A percentile compares a stretch with the other conserved stretches of the same genome.
Evolutionary conservation across 1,140 invertebrate genomes (phyloP).

Genomic region (Glossosoma conforme): DNA sequence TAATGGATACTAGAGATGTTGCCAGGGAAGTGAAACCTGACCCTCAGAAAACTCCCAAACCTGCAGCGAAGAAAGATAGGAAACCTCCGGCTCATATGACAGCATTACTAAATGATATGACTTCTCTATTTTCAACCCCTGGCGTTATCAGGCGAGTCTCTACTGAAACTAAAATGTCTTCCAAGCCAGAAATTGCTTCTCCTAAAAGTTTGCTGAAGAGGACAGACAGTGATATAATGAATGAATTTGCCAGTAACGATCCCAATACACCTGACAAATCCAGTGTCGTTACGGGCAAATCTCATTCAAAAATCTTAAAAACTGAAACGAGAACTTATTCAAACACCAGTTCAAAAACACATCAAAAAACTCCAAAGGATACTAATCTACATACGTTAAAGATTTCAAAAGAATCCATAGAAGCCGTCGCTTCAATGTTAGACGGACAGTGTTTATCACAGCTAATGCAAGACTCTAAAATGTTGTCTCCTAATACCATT

Average conservation of each 20-base stretch:
- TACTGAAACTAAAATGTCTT: constrained; percentile 43
- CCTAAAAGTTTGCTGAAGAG: constrained; percentile 38
- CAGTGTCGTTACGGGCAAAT: neutral
- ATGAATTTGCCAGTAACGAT: constrained; percentile 32
- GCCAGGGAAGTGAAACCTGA: constrained; percentile 36
- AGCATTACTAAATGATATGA: constrained; percentile 57
- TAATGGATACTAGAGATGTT: constrained; percentile 14
- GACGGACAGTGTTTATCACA: no score
- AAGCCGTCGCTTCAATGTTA: no score
- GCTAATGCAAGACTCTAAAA: constrained; percentile 7
- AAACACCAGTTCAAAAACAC: constrained; percentile 12
- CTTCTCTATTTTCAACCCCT: constrained; percentile 68
- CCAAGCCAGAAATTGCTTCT: constrained; percentile 27
- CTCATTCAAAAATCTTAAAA: constrained; percentile 7
- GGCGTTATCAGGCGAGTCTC: constrained; percentile 69
- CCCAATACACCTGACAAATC: constrained; percentile 23
- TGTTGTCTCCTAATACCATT: constrained; percentile 41
- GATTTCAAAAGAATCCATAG: no score
- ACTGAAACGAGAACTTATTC: constrained; percentile 21
- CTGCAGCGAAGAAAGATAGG: constrained; percentile 61
- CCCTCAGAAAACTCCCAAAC: constrained; percentile 41
- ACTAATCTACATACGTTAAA: neutral
- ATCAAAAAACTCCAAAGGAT: neutral
- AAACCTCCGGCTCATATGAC: constrained; percentile 60
- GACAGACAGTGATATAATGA: constrained; percentile 29